Percentiles rank a stretch among this genome's conserved stretches.
phyloP scores from a whole-genome alignment of 1,140 invertebrate genomes.

The Trachelipus rathkii region DNA sequence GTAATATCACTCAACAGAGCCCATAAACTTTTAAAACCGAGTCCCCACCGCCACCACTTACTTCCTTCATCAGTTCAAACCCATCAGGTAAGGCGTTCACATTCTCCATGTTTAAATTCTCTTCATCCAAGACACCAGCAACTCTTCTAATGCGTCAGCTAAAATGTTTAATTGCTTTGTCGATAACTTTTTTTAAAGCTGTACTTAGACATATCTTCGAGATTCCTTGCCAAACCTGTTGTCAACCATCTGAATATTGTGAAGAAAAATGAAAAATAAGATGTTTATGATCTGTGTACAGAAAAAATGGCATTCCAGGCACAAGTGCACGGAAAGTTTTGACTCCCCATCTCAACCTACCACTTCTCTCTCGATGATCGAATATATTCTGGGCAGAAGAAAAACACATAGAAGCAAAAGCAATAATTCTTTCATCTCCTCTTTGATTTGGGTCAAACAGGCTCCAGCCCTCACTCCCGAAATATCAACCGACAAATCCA shows the following conservation, averaged over 20 bases:
- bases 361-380: slow-evolving; percentile 10
- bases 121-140: background rate
- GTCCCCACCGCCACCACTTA: background rate
- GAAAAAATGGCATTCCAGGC: background rate
- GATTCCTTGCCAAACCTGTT: background rate
- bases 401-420: background rate
- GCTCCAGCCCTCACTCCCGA: background rate
- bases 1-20: background rate
- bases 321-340: slow-evolving; percentile 11
- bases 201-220: slow-evolving; percentile 12
- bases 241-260: slow-evolving; percentile 7
- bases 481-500: slow-evolving; percentile 13
- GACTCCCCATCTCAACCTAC: slow-evolving; percentile 2
- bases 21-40: slow-evolving; percentile 3
- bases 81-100: too few relatives aligned
- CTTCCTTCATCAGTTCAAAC: too few relatives aligned
- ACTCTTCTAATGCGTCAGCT: background rate
- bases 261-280: slow-evolving; percentile 14
- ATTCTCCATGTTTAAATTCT: background rate
- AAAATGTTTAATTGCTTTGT: background rate
- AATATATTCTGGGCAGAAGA: background rate
- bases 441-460: background rate
- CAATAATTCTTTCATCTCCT: background rate
- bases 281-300: background rate
- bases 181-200: background rate